Evolutionary conservation across 2,113 vertebrate genomes (phyloP).

Genomic region (Hirundichthys speculiger): DNA sequence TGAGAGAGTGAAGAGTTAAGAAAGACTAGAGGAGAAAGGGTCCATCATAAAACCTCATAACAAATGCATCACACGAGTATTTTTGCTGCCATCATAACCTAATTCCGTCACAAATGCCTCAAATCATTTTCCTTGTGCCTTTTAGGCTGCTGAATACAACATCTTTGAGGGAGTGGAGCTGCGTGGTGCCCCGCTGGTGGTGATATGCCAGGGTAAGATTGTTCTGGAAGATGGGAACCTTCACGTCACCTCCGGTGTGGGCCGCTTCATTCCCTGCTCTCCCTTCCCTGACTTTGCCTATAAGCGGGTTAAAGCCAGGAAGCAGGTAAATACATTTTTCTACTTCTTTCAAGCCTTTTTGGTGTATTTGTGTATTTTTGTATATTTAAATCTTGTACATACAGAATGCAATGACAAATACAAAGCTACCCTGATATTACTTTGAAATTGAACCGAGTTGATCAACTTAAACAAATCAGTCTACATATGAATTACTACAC

Average conservation of each 20-base stretch:
- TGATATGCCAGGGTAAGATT: constrained; percentile 97
- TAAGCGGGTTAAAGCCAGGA: constrained; percentile 96
- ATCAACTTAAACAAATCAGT: too few relatives aligned
- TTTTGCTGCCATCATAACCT: background rate
- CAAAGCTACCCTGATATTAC: too few relatives aligned
- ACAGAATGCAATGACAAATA: too few relatives aligned
- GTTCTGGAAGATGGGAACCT: constrained; percentile 93
- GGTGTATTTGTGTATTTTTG: too few relatives aligned
- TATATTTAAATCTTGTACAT: too few relatives aligned
- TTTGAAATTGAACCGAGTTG: too few relatives aligned
- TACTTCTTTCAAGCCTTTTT: too few relatives aligned
- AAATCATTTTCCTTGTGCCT: background rate
- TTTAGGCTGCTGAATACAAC: constrained; percentile 93
- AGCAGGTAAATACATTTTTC: constrained; percentile 83
- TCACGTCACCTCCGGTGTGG: constrained; percentile 88
- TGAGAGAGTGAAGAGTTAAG: background rate
- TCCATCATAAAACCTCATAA: background rate
- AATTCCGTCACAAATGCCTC: background rate
- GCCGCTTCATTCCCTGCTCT: constrained; percentile 92
- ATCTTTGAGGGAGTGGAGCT: constrained; percentile 98
- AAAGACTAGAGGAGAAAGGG: background rate
- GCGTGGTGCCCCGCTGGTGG: constrained; percentile 88
- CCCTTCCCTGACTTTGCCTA: constrained; percentile 95
- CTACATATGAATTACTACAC: too few relatives aligned
- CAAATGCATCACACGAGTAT: background rate